These are phyloP conservation scores for Acromyrmex heyeri DNA, from an alignment of 1,140 invertebrate genomes.

Conservation along the genomic window DNA sequence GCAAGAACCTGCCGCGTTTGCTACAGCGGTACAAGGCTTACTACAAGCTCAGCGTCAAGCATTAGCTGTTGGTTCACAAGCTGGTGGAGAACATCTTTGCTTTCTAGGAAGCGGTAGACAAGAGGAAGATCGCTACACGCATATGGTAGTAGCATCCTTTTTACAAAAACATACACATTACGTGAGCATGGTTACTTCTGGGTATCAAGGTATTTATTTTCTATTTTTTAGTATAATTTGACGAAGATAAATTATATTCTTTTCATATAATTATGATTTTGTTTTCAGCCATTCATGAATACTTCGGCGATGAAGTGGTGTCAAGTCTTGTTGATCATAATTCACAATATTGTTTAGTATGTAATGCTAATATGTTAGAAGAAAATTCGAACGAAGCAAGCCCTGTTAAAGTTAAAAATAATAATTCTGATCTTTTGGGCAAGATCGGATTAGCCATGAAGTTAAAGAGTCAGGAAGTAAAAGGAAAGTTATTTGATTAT, in stretches of 20 bases:
- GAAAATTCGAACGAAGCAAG: constrained; percentile 84
- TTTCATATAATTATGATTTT: background rate
- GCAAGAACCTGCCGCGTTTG: constrained; percentile 97
- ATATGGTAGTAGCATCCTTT: constrained; percentile 99
- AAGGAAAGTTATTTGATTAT: constrained; percentile 97
- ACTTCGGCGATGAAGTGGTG: constrained; percentile 93
- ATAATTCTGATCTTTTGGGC: constrained; percentile 90
- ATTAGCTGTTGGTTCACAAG: constrained; percentile 94
- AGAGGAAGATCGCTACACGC: constrained; percentile 98
- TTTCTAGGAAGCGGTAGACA: constrained; percentile 98
- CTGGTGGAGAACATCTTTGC: constrained; percentile 98
- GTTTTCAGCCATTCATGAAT: constrained; percentile 92
- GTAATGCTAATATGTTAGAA: constrained; percentile 88
- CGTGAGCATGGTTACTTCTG: constrained; percentile 96
- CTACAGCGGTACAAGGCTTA: constrained; percentile 97
- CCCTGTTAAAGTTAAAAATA: constrained; percentile 83
- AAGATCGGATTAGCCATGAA: constrained; percentile 94
- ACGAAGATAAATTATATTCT: constrained; percentile 41
- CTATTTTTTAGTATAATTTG: constrained; percentile 25
- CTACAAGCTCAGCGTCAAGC: constrained; percentile 96
- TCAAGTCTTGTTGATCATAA: constrained; percentile 94
- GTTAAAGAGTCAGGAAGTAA: constrained; percentile 96
- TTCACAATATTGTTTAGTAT: constrained; percentile 92
- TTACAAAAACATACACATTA: constrained; percentile 97
- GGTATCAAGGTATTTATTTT: constrained; percentile 90